phyloP scores from a whole-genome alignment of 2,888 invertebrate genomes.

The Zygogramma bicolorata region DNA sequence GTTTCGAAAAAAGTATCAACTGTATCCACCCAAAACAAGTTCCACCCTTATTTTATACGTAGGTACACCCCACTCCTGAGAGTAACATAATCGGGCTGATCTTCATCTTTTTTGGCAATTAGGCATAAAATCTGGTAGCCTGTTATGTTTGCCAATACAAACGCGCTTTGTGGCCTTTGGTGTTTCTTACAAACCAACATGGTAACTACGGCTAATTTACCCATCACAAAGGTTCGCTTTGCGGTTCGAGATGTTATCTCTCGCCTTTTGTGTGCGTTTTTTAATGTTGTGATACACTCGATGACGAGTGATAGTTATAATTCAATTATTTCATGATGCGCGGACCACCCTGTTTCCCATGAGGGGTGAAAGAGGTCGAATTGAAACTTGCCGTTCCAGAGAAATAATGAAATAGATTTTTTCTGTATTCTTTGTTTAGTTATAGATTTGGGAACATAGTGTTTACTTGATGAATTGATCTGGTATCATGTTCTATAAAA shows the following conservation, averaged over 20 bases:
- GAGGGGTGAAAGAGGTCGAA: neutral
- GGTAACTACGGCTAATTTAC: constrained; percentile 31
- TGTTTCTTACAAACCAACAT: constrained; percentile 33
- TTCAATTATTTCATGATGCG: constrained; percentile 5
- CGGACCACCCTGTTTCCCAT: constrained; percentile 8
- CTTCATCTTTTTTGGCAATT: constrained; percentile 62
- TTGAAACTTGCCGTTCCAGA: neutral
- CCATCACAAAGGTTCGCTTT: constrained; percentile 2
- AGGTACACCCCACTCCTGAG: constrained; percentile 30
- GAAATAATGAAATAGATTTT: neutral
- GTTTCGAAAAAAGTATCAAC: constrained; percentile 31
- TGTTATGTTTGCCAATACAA: constrained; percentile 49
- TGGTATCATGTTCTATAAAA: too few relatives aligned
- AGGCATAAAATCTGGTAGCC: constrained; percentile 61
- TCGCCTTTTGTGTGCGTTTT: constrained; percentile 32
- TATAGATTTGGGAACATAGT: too few relatives aligned
- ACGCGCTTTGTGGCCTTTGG: constrained; percentile 32
- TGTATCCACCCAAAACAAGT: constrained; percentile 21
- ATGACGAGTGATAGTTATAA: neutral
- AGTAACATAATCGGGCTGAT: constrained; percentile 50
- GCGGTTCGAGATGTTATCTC: constrained; percentile 29
- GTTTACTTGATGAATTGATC: too few relatives aligned
- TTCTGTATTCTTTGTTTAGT: too few relatives aligned
- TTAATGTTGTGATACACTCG: neutral
- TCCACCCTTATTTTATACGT: constrained; percentile 43